Base-by-base conservation (phyloP, 2,888 invertebrate species). In the Dermolepida albohirtum region DNA sequence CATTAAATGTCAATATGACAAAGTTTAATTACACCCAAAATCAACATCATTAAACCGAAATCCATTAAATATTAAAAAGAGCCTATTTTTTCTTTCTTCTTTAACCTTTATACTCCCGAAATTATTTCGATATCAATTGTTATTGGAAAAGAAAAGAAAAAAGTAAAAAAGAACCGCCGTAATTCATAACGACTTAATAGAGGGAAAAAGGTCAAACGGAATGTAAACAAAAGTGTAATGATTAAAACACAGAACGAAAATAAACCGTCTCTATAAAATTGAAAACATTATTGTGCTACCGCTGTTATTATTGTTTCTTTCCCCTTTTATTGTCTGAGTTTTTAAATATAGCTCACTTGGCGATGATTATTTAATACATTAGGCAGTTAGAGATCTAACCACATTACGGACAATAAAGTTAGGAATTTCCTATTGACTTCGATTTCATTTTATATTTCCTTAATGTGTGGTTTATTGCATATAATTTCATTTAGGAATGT, bases 11-110 rank as follows among this genome's bases (percentile, higher is more conserved):
- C 40, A 54, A 54, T 16, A 54, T 1, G 11, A 16, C 12, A 10
- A 54, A 11, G 16, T 10, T 17, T 11, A 54, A 54, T 54, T 54
- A 54, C 54, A 16, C 40, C 34, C 14, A 52, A 52, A 40, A 54
- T 40, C 54, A 54, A 54, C 54, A 40, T 54, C 40, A 54, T 54
- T 40, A 54, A 16, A 54, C 39, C 40, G 54, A 17, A 54, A 14
- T 16, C 17, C 39, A 54, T 54, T 39, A 54, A 54, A 40, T 54
- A 54, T 54, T 54, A 14, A 39, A 14, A 34, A 12, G 2, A 41
- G 5, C 17, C 14, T 34, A 8, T n/a, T 54, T 40, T 40, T 16
- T 54, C 40, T 40, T 41, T 40, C 16, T 54, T 16, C 10, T 17
- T n/a, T 16, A 16, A 34, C 14, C 16, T 17, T 17, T 40, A 39